Percentiles rank a stretch among this genome's conserved stretches.
These are phyloP conservation scores for Diaperis boleti DNA, from an alignment of 2,888 invertebrate genomes.

Conservation along the genomic window DNA sequence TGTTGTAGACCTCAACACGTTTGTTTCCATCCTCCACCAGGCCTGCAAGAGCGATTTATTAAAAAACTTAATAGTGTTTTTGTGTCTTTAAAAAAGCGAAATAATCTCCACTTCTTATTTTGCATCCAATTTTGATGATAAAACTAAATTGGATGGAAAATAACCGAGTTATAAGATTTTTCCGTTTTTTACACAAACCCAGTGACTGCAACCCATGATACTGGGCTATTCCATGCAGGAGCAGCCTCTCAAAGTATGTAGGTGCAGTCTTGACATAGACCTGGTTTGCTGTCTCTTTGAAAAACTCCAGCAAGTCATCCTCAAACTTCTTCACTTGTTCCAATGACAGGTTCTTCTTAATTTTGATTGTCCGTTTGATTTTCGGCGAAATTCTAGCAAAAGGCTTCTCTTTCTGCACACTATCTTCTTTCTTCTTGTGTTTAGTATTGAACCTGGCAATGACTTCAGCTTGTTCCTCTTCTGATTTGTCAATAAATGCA, in stretches of 20 bases:
- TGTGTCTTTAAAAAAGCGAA: slow-evolving; percentile 40
- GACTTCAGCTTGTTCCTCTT: slow-evolving; percentile 56
- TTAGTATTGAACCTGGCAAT: slow-evolving; percentile 46
- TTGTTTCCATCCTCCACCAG: slow-evolving; percentile 36
- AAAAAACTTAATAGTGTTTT: too few species aligned
- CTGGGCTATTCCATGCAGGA: slow-evolving; percentile 60
- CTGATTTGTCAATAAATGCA: slow-evolving; percentile 57
- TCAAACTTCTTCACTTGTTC: slow-evolving; percentile 55
- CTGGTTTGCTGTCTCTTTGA: slow-evolving; percentile 51
- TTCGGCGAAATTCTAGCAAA: slow-evolving; percentile 55
- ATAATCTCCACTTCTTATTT: too few species aligned
- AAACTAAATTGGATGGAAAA: too few species aligned
- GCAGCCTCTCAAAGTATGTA: slow-evolving; percentile 59
- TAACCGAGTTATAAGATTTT: too few species aligned
- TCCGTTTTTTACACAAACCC: too few species aligned
- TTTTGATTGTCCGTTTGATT: slow-evolving; percentile 57
- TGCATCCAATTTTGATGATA: too few species aligned
- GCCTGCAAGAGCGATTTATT: slow-evolving; percentile 29
- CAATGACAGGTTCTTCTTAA: slow-evolving; percentile 55
- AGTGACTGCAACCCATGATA: slow-evolving; percentile 59
- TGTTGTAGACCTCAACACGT: slow-evolving; percentile 46
- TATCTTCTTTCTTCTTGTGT: slow-evolving; percentile 18
- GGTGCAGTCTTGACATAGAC: slow-evolving; percentile 53
- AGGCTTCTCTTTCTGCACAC: slow-evolving; percentile 42
- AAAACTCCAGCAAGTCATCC: slow-evolving; percentile 55